Evolutionary conservation across 2,797 vertebrate species (phyloP), one percentile per base, ranked within the genome.

Genomic region (Loriculus beryllinus): DNA sequence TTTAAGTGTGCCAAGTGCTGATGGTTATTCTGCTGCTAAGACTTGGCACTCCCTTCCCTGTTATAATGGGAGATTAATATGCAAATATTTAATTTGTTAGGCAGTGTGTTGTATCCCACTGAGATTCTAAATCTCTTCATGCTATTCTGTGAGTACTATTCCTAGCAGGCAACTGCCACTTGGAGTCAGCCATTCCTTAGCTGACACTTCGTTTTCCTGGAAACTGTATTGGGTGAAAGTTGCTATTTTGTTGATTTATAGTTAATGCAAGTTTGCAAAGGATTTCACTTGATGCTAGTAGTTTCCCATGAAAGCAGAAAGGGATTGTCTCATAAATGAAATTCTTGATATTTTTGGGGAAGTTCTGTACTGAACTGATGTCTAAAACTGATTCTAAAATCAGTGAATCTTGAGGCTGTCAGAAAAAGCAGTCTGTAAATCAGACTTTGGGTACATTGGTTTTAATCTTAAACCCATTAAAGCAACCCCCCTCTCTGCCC

Each of bases 41-140:
- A 5, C 43, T 43, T 77, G 5, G 13, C 51, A 26, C 18, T 74
- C 31, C 18, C 14, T 62, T 57, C 45, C 11, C 13, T 0, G 0
- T 63, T 70, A 17, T 4, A 54, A 37, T 4, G 18, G 12, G 5
- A 31, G 14, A 26, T 72, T 33, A 43, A 64, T 6, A 20, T 49
- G 56, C 7, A 31, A 23, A 19, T 47, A 26, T 18, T 85, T 62
- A 14, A 52, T 81, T 79, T 23, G 10, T 33, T 25, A 40, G 51
- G 48, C 17, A 39, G 33, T 3, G 25, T 79, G 1, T 22, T 60
- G 4, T 21, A 25, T 65, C 72, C 63, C 35, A 2, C 40, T 48
- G 26, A 56, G 60, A 25, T 49, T 67, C 35, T n/a, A 22, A 42
- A 3, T 19, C 14, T 82, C 1, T 14, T 48, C 4, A 3, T 31